Conservation (phyloP, 2,888 invertebrate species). For the Andrena camellia region DNA sequence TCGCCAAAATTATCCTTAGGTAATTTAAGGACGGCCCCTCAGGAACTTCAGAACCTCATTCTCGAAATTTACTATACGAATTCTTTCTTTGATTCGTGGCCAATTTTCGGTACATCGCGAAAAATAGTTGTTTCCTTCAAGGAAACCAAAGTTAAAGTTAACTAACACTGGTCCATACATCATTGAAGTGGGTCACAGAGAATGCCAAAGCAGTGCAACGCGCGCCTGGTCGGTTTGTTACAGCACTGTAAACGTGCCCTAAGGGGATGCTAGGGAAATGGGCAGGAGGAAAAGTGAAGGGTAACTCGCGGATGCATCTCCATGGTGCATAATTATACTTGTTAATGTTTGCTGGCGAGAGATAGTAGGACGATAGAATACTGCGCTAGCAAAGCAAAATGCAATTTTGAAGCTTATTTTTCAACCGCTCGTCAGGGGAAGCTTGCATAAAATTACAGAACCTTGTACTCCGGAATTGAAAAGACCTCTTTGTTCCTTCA, state of each 20-base stretch:
- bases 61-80: no score
- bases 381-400: neutral
- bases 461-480: constrained; percentile 24
- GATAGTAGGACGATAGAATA: constrained; percentile 5
- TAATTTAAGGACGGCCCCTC: no score
- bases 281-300: constrained; percentile 14
- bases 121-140: no score
- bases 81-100: no score
- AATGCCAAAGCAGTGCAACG: neutral
- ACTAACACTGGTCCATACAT: no score
- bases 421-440: neutral
- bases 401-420: constrained; percentile 34
- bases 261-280: neutral
- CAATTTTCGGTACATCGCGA: no score
- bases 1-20: no score
- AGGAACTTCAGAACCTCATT: no score
- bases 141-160: no score
- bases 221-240: neutral
- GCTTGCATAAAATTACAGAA: constrained; percentile 28
- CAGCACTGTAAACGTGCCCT: neutral
- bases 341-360: constrained; percentile 38
- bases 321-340: constrained; percentile 45
- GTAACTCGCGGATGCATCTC: constrained; percentile 34
- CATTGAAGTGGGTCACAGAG: no score
- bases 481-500: constrained; percentile 23